phyloP scores from a whole-genome alignment of 2,797 vertebrate genomes.

The Anomalospiza imberbis region DNA sequence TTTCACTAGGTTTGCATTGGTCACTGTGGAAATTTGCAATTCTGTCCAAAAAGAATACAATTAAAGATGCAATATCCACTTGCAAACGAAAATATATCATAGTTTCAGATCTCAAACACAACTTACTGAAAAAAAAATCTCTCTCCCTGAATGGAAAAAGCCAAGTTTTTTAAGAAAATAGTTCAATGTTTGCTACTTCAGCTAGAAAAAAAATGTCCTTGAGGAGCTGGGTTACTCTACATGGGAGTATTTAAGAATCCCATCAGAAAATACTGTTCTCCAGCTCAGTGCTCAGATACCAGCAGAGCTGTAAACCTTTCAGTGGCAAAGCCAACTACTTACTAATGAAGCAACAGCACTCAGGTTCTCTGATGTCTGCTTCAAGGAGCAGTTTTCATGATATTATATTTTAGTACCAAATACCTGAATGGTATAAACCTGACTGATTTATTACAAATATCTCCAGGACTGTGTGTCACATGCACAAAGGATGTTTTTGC shows the following conservation, averaged over 20 bases:
- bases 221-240: neutral
- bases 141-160: neutral
- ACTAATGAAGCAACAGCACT: neutral
- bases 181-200: neutral
- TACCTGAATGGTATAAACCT: neutral
- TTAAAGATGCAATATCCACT: slow-evolving; percentile 51
- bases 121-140: neutral
- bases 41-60: slow-evolving; percentile 61
- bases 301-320: neutral
- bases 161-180: neutral
- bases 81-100: slow-evolving; percentile 52
- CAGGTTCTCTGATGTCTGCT: neutral
- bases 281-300: neutral
- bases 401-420: neutral
- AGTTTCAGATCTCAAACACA: slow-evolving; percentile 51
- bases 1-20: slow-evolving; percentile 43
- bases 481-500: neutral
- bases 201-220: neutral
- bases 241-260: neutral
- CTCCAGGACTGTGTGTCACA: neutral
- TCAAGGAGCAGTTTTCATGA: neutral
- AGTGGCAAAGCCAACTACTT: neutral
- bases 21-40: slow-evolving; percentile 55
- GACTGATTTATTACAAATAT: neutral
- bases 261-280: neutral